Evolutionary conservation across 2,113 vertebrate species (phyloP), one percentile per base, ranked within the genome.

Genomic region (Sander lucioperca): DNA sequence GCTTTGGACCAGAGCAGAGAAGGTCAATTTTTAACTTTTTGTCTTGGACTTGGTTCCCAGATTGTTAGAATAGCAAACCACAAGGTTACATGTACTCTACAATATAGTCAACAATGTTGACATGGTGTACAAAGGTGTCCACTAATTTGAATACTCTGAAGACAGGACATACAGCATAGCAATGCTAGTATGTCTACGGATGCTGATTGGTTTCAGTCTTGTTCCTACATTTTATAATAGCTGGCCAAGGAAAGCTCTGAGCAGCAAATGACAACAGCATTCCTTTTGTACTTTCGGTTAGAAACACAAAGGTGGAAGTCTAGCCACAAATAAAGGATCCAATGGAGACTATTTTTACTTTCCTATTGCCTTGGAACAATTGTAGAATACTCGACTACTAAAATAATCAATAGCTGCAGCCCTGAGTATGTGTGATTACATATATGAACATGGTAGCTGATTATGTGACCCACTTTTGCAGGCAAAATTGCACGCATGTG

Each of bases 1-100:
- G 79, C 74, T 70, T 18, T 36, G 30, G 76, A 71, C 71, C 65
- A 78, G 12, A 64, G n/a, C 23, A 68, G 15, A 67, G 33, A 19
- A 53, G 47, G 13, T 62, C 56, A 3, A 0, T 43, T 12, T 48
- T 72, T 43, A 25, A 4, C 25, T 72, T 33, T 64, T 27, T 23
- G 18, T 58, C 18, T 61, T 54, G 6, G 57, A 12, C 43, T 54
- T 67, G 33, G 13, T 59, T 68, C 47, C 11, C 18, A 12, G 21
- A 63, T 39, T 25, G 33, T 25, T 68, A 48, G 8, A 81, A 66
- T 0, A 27, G 36, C 6, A 48, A 54, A 57, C 7, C 9, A 21
- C n/a, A 53, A 30, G 53, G 21, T 8, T 25, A 45, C 16, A 51
- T 30, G 3, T 23, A 63, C 10, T 43, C 2, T 67, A 16, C 43